Evolutionary conservation across 2,888 invertebrate genomes (phyloP), one percentile per base, ranked within the genome.

Genomic region (Penaeus monodon): DNA sequence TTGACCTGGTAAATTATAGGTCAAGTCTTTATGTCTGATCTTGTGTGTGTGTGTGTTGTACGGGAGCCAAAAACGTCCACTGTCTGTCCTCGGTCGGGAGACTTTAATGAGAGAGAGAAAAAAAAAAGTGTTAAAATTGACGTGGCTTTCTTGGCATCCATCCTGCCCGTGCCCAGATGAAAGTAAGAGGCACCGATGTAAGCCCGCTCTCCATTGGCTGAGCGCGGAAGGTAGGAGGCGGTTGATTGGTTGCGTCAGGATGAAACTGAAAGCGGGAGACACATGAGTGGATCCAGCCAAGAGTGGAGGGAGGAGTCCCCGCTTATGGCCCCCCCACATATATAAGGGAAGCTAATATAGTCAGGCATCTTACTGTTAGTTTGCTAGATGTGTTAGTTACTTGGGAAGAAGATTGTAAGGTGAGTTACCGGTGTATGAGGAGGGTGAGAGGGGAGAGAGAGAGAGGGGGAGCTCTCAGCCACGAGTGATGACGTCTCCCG

Each of bases 251-350:
- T 22, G 4, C 2, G 63, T 27, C 49, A 38, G 73, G 80, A 85
- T 80, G 85, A 85, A 85, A 85, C 78, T 85, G 85, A 85, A 85
- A 85, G 85, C 79, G 85, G 79, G 73, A 66, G 79, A 27, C 79
- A 79, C 73, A 63, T 80, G 85, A 85, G 83, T 83, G 83, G 83
- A 65, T 77, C 83, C 27, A 27, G 70, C 73, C 49, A 73, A 49
- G 24, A 6, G 3, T n/a, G 63, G 83, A 57, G 81, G 63, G 64
- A 63, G 74, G 57, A 64, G 33, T 77, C 68, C 84, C 77, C 38
- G 22, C 65, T 66, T 77, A 49, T 44, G 63, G 33, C 63, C 57
- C 73, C 70, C 70, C 49, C 33, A 79, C 80, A 33, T 85, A 85
- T 85, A 85, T 85, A 85, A 85, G 85, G 22, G 29, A 38, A 73